Evolutionary conservation across 2,797 vertebrate species (phyloP).

Genomic region (Microctenopoma lineatum): DNA sequence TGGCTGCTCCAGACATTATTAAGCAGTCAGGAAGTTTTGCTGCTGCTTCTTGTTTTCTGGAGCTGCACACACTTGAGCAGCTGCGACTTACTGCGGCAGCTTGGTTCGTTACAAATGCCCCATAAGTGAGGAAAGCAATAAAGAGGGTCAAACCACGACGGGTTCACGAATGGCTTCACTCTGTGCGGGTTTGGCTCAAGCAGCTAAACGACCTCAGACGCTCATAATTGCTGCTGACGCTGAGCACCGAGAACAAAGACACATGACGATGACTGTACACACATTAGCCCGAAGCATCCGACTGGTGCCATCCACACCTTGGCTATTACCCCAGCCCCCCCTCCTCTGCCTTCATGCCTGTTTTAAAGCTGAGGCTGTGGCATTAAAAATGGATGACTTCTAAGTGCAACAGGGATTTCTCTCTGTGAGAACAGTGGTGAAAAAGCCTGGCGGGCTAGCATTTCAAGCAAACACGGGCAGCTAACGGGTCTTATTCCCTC

Average conservation of each 20-base stretch:
- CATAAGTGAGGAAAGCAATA: slow-evolving; percentile 40
- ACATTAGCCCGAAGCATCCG: slow-evolving; percentile 51
- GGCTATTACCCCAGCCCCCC: slow-evolving; percentile 27
- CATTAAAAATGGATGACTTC: slow-evolving; percentile 87
- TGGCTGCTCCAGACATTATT: slow-evolving; percentile 65
- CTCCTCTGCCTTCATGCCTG: slow-evolving; percentile 60
- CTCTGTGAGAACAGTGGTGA: slow-evolving; percentile 75
- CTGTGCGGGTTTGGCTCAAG: slow-evolving; percentile 28
- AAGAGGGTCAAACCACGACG: slow-evolving; percentile 33
- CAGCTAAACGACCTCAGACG: slow-evolving; percentile 31
- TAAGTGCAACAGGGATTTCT: slow-evolving; percentile 86
- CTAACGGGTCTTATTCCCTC: slow-evolving; percentile 73
- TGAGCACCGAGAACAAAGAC: slow-evolving; percentile 37
- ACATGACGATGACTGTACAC: slow-evolving; percentile 39
- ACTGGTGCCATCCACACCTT: slow-evolving; percentile 64
- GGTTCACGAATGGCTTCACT: slow-evolving; percentile 47
- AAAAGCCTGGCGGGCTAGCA: slow-evolving; percentile 75
- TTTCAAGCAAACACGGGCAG: slow-evolving; percentile 72
- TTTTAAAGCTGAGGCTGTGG: slow-evolving; percentile 77
- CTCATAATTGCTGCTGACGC: slow-evolving; percentile 53
- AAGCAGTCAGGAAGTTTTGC: slow-evolving; percentile 56
- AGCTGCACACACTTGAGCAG: slow-evolving; percentile 39
- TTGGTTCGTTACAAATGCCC: slow-evolving; percentile 35
- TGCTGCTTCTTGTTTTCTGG: slow-evolving; percentile 36
- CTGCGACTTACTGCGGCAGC: slow-evolving; percentile 34